Evolutionary conservation across 2,113 vertebrate genomes (phyloP).

Genomic region (Pycnonotus jocosus): DNA sequence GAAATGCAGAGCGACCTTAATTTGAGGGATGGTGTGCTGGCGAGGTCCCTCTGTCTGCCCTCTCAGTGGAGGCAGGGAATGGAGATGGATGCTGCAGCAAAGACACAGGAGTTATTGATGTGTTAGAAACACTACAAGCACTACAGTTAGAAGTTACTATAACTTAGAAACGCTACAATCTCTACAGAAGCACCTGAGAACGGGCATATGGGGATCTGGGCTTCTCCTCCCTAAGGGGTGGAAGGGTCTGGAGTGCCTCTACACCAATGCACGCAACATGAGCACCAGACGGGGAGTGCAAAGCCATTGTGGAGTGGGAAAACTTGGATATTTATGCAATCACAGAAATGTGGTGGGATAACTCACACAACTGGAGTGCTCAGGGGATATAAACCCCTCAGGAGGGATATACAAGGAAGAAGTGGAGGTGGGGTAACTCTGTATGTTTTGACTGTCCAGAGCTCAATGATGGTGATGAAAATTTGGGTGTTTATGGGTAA

Average conservation of each 20-base stretch:
- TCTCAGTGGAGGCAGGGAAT: background rate
- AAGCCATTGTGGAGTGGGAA: background rate
- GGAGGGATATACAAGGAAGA: background rate
- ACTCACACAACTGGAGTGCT: background rate
- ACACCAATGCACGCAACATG: rapidly evolving
- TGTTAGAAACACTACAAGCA: background rate
- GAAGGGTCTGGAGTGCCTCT: background rate
- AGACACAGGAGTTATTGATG: background rate
- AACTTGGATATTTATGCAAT: background rate
- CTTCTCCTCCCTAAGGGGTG: background rate
- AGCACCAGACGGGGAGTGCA: background rate
- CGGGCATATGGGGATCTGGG: background rate
- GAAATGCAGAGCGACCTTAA: background rate
- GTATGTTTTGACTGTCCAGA: rapidly evolving
- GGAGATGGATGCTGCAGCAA: background rate
- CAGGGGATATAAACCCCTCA: background rate
- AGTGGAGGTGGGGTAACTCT: background rate
- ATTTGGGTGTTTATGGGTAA: background rate
- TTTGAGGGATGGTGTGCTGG: background rate
- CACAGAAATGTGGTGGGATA: background rate
- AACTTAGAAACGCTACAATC: too few species aligned
- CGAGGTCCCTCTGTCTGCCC: background rate
- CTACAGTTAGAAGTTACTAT: too few species aligned
- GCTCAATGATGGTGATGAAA: background rate
- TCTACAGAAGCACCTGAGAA: background rate